phyloP scores from a whole-genome alignment of 2,797 vertebrate genomes.

The Pogoniulus pusillus region DNA sequence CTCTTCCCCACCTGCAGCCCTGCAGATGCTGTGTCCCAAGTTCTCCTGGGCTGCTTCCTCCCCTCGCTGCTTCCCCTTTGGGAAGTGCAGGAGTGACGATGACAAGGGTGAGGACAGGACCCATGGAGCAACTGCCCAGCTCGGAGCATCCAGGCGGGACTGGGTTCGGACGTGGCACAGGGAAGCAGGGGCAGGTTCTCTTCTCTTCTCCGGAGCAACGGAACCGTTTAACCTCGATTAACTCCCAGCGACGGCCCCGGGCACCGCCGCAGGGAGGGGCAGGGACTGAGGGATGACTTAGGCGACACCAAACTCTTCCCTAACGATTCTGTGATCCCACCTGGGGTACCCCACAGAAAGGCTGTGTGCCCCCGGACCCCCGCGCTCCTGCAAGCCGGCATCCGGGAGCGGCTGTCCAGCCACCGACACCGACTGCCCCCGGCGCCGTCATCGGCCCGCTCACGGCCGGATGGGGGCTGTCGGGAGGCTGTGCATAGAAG shows the following conservation, averaged over 20 bases:
- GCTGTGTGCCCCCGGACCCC: neutral
- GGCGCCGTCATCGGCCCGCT: neutral
- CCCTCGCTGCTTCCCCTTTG: rapidly evolving
- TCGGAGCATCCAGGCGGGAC: neutral
- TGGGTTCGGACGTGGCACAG: rapidly evolving
- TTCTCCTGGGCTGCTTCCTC: neutral
- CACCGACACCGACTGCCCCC: too few species aligned
- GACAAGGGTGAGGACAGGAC: neutral
- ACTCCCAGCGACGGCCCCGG: rapidly evolving
- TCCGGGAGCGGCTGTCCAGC: rapidly evolving
- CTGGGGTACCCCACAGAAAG: neutral
- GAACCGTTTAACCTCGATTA: rapidly evolving
- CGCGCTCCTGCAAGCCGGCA: rapidly evolving
- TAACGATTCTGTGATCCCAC: rapidly evolving
- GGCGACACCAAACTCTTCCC: neutral
- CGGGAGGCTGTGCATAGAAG: neutral
- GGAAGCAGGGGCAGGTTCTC: neutral
- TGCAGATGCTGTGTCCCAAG: neutral
- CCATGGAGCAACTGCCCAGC: rapidly evolving
- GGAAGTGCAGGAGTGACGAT: neutral
- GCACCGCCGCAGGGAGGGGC: too few species aligned
- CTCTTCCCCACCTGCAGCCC: neutral
- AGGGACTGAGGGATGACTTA: rapidly evolving
- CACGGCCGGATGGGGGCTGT: neutral
- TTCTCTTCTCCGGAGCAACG: neutral